Percentiles rank a stretch among this genome's conserved stretches.
phyloP scores from a whole-genome alignment of 1,140 invertebrate genomes.

The Drosophila watanabei region DNA sequence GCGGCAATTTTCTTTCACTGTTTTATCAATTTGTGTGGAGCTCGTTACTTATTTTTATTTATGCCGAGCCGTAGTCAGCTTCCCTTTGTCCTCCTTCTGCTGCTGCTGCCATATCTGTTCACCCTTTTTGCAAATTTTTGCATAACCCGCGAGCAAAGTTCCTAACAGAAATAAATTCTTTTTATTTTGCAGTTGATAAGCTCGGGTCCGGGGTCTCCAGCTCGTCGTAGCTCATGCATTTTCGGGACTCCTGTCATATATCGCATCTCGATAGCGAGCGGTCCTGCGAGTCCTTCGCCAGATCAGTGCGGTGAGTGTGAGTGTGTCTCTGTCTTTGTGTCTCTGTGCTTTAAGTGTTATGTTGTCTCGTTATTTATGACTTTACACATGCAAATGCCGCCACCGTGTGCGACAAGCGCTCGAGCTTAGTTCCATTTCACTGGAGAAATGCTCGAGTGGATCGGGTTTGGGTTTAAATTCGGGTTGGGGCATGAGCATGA shows the following conservation, averaged over 20 bases:
- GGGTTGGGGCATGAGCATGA: neutral
- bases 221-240: constrained; percentile 73
- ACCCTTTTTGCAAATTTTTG: constrained; percentile 75
- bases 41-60: constrained; percentile 84
- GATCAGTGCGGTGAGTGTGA: neutral
- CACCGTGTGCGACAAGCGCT: constrained; percentile 75
- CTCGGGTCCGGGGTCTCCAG: constrained; percentile 52
- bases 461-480: neutral
- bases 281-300: constrained; percentile 19
- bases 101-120: constrained; percentile 16
- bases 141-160: constrained; percentile 81
- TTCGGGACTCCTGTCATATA: constrained; percentile 72
- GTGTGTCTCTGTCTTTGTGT: constrained; percentile 27
- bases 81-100: constrained; percentile 6
- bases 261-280: constrained; percentile 75
- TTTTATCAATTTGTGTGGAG: constrained; percentile 82
- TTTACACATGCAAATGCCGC: constrained; percentile 80
- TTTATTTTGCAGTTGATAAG: constrained; percentile 82
- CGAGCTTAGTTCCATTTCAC: constrained; percentile 70
- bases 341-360: constrained; percentile 76
- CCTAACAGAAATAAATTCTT: constrained; percentile 83
- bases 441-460: constrained; percentile 28
- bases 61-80: constrained; percentile 43
- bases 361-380: constrained; percentile 84
- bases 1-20: constrained; percentile 80